Conservation (phyloP, 2,797 vertebrate species). For the Microctenopoma stevenorrisi region DNA sequence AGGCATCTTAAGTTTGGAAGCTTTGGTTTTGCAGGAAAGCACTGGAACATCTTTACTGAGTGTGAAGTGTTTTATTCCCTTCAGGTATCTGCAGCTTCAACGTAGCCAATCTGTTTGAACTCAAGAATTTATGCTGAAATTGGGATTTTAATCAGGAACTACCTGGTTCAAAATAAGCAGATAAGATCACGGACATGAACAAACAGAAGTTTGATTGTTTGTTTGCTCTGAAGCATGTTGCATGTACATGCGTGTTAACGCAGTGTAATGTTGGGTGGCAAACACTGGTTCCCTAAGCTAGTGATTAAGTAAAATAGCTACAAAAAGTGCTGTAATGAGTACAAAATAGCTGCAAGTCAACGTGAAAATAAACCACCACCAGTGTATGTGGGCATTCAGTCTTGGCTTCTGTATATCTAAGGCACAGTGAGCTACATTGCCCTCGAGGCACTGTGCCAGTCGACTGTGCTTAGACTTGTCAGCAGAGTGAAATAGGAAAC, state of each 20-base stretch:
- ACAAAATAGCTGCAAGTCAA: constrained; percentile 34
- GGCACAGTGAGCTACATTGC: constrained; percentile 26
- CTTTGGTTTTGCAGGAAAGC: constrained; percentile 22
- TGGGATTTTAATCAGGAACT: too few relatives aligned
- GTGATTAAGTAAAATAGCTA: constrained; percentile 31
- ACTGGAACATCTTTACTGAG: constrained; percentile 33
- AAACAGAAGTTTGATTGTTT: too few relatives aligned
- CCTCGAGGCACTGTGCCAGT: constrained; percentile 43
- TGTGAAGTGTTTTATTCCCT: constrained; percentile 19
- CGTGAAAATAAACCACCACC: neutral
- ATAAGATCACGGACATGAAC: too few relatives aligned
- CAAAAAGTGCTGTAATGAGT: constrained; percentile 16
- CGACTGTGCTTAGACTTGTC: constrained; percentile 45
- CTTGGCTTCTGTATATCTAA: constrained; percentile 30
- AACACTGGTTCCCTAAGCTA: constrained; percentile 16
- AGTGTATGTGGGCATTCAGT: constrained; percentile 21
- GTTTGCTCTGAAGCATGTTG: too few relatives aligned
- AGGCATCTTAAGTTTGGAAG: constrained; percentile 5
- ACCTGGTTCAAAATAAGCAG: too few relatives aligned
- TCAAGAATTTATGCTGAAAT: too few relatives aligned
- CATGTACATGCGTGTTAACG: constrained; percentile 25
- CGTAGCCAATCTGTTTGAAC: constrained; percentile 6
- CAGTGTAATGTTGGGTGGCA: constrained; percentile 32
- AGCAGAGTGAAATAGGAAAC: constrained; percentile 54
- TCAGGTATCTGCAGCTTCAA: constrained; percentile 27